Percentiles rank a stretch among this genome's conserved stretches.
Conservation (phyloP, 2,797 vertebrate genomes). For the Acrossocheilus wenchowensis region DNA sequence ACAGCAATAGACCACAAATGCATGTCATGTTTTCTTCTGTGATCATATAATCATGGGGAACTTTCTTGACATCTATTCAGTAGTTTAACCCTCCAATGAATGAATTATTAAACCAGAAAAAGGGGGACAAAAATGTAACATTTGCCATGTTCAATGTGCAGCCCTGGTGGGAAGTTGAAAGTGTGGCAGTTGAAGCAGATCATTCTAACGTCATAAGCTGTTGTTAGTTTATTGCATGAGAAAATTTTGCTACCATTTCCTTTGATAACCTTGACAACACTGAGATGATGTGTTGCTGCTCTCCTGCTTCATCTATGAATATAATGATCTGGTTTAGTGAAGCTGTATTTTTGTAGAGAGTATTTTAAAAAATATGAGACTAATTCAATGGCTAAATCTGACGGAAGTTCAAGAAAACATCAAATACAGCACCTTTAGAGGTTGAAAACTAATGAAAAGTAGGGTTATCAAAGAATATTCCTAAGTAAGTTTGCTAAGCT, state of each 20-base stretch:
- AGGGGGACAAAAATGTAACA: background rate
- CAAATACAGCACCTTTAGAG: background rate
- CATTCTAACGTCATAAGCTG: background rate
- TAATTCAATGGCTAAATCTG: background rate
- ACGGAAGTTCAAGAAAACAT: background rate
- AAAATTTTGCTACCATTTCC: background rate
- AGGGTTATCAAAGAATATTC: background rate
- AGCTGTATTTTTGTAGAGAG: background rate
- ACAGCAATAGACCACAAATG: background rate
- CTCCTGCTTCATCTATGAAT: background rate
- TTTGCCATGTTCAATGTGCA: background rate
- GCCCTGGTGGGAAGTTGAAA: background rate
- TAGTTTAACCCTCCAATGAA: background rate
- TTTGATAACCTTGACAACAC: background rate
- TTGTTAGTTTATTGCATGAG: background rate
- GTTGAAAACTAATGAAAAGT: background rate
- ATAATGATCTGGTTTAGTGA: background rate
- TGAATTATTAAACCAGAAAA: background rate
- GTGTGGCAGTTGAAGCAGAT: background rate
- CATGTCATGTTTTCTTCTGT: background rate
- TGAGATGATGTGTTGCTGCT: background rate
- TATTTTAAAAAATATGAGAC: background rate
- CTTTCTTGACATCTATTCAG: background rate
- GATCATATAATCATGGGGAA: background rate
- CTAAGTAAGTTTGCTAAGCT: background rate